Evolutionary conservation across 2,113 vertebrate genomes (phyloP).

Genomic region (Isichthys henryi): DNA sequence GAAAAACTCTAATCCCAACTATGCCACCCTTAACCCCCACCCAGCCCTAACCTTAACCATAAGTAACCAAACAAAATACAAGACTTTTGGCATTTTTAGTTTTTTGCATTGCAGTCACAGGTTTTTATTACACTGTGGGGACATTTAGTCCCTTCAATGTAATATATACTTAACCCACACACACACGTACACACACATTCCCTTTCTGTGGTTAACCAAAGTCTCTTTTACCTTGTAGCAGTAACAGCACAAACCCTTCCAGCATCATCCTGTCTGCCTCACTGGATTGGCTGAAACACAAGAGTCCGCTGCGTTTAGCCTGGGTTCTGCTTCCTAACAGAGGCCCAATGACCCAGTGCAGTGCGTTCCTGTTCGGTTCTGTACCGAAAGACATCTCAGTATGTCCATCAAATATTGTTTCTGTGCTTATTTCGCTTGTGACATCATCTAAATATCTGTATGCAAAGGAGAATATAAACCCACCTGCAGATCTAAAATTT

Average conservation of each 20-base stretch:
- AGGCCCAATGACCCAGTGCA: not conserved
- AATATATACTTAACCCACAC: not conserved
- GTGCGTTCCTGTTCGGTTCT: not conserved
- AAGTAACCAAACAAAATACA: not conserved
- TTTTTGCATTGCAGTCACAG: not conserved
- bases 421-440: not conserved
- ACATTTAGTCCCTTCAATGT: not conserved
- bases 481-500: not conserved
- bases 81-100: not conserved
- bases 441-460: not conserved
- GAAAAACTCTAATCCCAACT: not conserved
- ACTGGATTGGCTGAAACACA: not conserved
- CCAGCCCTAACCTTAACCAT: not conserved
- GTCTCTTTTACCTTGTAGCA: constrained; percentile 48
- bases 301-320: not conserved
- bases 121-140: not conserved
- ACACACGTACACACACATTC: not conserved
- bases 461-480: not conserved
- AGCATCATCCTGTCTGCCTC: constrained; percentile 38
- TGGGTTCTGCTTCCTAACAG: not conserved
- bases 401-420: not conserved
- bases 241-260: constrained; percentile 38
- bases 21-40: not conserved
- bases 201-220: not conserved
- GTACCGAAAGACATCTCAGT: not conserved